These are phyloP conservation scores for Catotricha subobsoleta DNA, from an alignment of 2,888 invertebrate genomes.

Conservation along the genomic window DNA sequence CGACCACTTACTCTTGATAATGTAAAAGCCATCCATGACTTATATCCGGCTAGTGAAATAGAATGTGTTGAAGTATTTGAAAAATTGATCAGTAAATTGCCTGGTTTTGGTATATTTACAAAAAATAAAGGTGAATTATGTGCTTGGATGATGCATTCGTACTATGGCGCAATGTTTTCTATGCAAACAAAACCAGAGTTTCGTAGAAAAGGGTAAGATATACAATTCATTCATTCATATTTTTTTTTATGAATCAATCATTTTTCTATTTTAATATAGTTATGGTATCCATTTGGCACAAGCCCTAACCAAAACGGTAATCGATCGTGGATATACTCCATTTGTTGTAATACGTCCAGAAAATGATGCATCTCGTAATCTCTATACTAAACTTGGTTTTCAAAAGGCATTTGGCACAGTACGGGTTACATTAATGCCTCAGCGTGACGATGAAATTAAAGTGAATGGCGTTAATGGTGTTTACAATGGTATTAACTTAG, in stretches of 20 bases:
- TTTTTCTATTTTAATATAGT: conserved; percentile 13
- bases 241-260: neutral
- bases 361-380: conserved; percentile 68
- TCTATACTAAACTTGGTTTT: conserved; percentile 70
- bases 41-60: conserved; percentile 78
- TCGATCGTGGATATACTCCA: conserved; percentile 58
- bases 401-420: conserved; percentile 62
- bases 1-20: conserved; percentile 57
- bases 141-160: conserved; percentile 83
- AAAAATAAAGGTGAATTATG: conserved; percentile 47
- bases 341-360: conserved; percentile 76
- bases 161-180: conserved; percentile 82
- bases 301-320: conserved; percentile 44
- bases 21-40: conserved; percentile 64
- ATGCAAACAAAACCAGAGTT: conserved; percentile 72
- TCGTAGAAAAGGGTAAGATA: conserved; percentile 41
- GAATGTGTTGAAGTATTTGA: conserved; percentile 70
- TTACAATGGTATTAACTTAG: conserved; percentile 14
- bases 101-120: conserved; percentile 65
- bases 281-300: conserved; percentile 58
- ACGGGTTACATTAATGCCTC: conserved; percentile 54
- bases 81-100: conserved; percentile 55
- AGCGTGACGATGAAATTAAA: conserved; percentile 10
- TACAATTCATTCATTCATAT: neutral
- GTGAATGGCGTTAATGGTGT: conserved; percentile 12